phyloP scores from a whole-genome alignment of 2,888 invertebrate species.

The Dicroscelio sp. region DNA sequence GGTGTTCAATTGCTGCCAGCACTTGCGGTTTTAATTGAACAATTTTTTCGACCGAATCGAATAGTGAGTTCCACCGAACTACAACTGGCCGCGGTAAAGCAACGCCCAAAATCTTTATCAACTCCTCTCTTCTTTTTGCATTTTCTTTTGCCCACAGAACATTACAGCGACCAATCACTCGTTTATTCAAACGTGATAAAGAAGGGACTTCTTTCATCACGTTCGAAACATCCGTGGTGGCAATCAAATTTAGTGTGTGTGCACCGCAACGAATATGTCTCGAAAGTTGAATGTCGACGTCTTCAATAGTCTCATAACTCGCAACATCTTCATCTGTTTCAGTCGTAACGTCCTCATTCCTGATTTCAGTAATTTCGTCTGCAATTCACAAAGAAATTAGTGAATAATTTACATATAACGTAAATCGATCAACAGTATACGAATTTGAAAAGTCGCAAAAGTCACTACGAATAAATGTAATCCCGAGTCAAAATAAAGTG shows the following conservation, averaged over 20 bases:
- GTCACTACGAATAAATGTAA: too few relatives aligned
- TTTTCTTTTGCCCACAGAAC: neutral
- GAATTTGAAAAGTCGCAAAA: too few relatives aligned
- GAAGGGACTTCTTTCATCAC: neutral
- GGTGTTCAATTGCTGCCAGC: neutral
- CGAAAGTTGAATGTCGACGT: neutral
- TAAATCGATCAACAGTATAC: too few relatives aligned
- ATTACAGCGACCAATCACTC: constrained; percentile 3
- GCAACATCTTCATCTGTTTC: neutral
- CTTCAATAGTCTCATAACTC: neutral
- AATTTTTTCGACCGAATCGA: neutral
- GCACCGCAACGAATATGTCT: constrained; percentile 19
- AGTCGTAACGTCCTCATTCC: neutral
- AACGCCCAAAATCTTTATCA: neutral
- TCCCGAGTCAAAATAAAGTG: too few relatives aligned
- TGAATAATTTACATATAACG: too few relatives aligned
- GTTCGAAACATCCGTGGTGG: neutral
- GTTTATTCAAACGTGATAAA: neutral
- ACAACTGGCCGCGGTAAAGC: neutral
- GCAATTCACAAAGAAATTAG: too few relatives aligned
- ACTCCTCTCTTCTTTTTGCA: neutral
- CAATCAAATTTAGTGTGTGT: constrained; percentile 8
- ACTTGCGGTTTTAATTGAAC: neutral
- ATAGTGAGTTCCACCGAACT: constrained; percentile 8
- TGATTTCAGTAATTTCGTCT: too few relatives aligned